Evolutionary conservation across 2,888 invertebrate genomes (phyloP), one percentile per base, ranked within the genome.

Genomic region (Noctuana brunneofusca): DNA sequence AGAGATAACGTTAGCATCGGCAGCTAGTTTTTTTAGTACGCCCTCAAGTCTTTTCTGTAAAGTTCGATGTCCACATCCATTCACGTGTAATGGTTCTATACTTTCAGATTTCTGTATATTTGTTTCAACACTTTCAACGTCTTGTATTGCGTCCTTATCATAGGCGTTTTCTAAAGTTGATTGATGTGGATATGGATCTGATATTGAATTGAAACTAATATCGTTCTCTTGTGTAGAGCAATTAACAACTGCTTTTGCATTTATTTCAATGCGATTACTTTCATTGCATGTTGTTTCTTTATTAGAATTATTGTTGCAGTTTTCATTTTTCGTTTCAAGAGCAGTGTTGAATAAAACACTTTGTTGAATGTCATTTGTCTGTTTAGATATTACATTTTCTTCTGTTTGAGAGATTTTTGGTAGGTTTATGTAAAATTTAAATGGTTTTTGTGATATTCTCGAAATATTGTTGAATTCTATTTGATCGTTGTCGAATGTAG

Each of bases 41-140:
- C 32, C 53, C 55, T 65, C 59, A 24, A 68, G 53, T 35, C 65
- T 65, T 53, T 64, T 63, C 24, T 68, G 56, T 22, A 63, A 20
- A 50, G 43, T 50, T 35, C 24, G 20, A 24, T 49, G 30, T 24
- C 14, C 49, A 32, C 4, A 16, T 1, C 8, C 58, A 12, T 52
- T 14, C 38, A 32, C n/a, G 11, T 52, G 24, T 30, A 43, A 18
- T 43, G 11, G 27, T n/a, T 62, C 49, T 16, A 14, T 41, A 41
- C n/a, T 55, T 49, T 55, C 55, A 38, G 8, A 12, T 14, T 30
- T 16, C 16, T 27, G 20, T 41, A 18, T 11, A 3, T 43, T 43
- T 43, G 4, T 18, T 18, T 4, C 43, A 14, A 14, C 14, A 11
- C 18, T 43, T 11, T 18, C 12, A 18, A 43, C 43, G 1, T 8